Evolutionary conservation across 2,888 invertebrate genomes (phyloP).

Genomic region (Lamellibrachia columna): DNA sequence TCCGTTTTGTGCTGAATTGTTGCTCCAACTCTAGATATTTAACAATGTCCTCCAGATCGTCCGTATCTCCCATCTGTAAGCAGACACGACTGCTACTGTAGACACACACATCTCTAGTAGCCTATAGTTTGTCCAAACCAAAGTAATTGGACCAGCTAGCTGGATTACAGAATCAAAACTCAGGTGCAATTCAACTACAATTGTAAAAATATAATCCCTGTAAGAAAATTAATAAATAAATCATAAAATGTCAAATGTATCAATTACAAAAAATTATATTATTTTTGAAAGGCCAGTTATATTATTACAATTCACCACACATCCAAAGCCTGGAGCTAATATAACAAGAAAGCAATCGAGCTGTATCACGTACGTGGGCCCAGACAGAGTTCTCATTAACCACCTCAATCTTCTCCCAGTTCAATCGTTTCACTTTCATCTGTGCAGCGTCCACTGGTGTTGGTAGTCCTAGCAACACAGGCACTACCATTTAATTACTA

Average conservation of each 20-base stretch:
- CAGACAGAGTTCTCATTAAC: slow-evolving; percentile 60
- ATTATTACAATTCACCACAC: too few species aligned
- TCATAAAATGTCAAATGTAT: too few species aligned
- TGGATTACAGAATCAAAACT: too few species aligned
- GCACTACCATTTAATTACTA: neutral
- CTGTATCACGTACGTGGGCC: slow-evolving; percentile 55
- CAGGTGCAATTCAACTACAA: too few species aligned
- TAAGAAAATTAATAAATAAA: too few species aligned
- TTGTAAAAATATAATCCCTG: too few species aligned
- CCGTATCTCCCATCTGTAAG: slow-evolving; percentile 54
- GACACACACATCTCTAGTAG: neutral
- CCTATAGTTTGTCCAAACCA: neutral
- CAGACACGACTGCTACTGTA: neutral
- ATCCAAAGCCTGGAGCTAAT: too few species aligned
- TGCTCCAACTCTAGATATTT: slow-evolving; percentile 62
- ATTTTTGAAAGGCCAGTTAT: neutral
- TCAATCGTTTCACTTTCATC: slow-evolving; percentile 60
- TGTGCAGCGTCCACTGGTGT: slow-evolving; percentile 35
- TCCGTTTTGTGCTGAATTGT: slow-evolving; percentile 58
- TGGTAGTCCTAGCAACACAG: neutral
- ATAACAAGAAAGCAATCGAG: neutral
- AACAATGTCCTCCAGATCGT: slow-evolving; percentile 59
- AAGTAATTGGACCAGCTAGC: too few species aligned
- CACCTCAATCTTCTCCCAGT: slow-evolving; percentile 64
- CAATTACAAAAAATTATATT: neutral